A percentile compares a stretch with the other conserved stretches of the same genome.
Conservation (phyloP, 2,888 invertebrate genomes). For the Pristionchus entomophagus region DNA sequence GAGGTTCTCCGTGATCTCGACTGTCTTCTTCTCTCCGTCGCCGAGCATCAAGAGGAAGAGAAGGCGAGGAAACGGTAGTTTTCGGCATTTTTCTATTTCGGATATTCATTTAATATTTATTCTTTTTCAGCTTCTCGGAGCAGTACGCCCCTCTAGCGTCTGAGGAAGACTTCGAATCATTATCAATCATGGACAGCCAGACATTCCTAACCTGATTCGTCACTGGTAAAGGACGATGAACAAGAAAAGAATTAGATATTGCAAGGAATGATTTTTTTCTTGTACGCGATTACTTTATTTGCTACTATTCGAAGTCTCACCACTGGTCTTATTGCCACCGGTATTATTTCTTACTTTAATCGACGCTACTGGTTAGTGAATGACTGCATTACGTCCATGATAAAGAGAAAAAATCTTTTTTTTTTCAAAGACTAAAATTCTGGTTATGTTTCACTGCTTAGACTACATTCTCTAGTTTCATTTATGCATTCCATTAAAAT, state of each 20-base stretch:
- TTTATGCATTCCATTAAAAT: too few relatives aligned
- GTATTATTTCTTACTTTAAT: neutral
- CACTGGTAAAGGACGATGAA: too few relatives aligned
- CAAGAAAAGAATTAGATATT: too few relatives aligned
- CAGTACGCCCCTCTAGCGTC: neutral
- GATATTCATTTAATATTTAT: too few relatives aligned
- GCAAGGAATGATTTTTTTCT: too few relatives aligned
- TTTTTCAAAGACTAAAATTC: too few relatives aligned
- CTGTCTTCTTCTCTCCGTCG: conserved; percentile 51
- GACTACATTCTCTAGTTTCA: too few relatives aligned
- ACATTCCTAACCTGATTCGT: neutral
- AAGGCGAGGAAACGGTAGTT: conserved; percentile 34
- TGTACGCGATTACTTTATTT: too few relatives aligned
- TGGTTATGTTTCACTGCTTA: neutral
- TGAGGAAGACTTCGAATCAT: conserved; percentile 11
- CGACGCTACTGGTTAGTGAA: neutral
- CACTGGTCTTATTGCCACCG: too few relatives aligned
- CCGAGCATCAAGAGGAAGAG: conserved; percentile 39
- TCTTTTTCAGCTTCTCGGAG: neutral
- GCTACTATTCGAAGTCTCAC: too few relatives aligned
- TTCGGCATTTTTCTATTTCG: neutral
- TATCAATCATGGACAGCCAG: neutral
- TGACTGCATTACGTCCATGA: neutral
- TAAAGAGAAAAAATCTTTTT: neutral
- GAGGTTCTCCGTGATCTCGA: conserved; percentile 56